Conservation (phyloP, 2,113 vertebrate species). For the Eira barbara region DNA sequence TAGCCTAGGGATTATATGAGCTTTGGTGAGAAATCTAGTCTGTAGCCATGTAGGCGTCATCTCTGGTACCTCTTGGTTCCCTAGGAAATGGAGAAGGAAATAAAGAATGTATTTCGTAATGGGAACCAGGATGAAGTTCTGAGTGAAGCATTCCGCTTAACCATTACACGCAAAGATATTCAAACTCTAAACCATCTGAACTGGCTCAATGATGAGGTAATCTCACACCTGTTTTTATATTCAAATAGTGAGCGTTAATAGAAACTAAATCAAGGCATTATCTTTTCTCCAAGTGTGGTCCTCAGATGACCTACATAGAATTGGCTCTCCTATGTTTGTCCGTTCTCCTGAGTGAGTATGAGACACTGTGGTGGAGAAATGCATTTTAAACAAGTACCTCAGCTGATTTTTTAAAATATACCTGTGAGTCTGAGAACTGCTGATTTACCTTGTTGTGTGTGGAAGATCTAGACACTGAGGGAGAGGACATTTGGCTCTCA, state of each 20-base stretch:
- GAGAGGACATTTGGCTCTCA: not conserved
- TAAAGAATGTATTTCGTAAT: constrained; percentile 86
- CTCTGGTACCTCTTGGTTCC: constrained; percentile 11
- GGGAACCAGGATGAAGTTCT: constrained; percentile 94
- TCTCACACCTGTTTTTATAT: constrained; percentile 23
- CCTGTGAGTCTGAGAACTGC: not conserved
- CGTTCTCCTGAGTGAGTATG: not conserved
- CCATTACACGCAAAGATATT: constrained; percentile 96
- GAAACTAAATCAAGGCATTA: not conserved
- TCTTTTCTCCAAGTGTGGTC: not conserved
- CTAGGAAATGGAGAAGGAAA: constrained; percentile 93
- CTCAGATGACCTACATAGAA: not conserved
- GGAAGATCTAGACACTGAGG: not conserved
- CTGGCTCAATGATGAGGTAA: constrained; percentile 98
- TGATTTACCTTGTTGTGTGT: not conserved
- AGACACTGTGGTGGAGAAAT: not conserved
- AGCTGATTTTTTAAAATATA: constrained; percentile 5
- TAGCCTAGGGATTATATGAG: not conserved
- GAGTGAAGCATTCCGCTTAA: constrained; percentile 94
- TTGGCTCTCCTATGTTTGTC: not conserved
- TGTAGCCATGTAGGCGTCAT: constrained; percentile 4
- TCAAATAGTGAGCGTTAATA: not conserved
- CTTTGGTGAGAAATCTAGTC: not conserved
- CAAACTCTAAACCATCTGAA: constrained; percentile 96
- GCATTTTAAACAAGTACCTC: not conserved